These are phyloP conservation scores for Drosophila lacteicornis DNA, from an alignment of 1,140 invertebrate species.

Conservation along the genomic window DNA sequence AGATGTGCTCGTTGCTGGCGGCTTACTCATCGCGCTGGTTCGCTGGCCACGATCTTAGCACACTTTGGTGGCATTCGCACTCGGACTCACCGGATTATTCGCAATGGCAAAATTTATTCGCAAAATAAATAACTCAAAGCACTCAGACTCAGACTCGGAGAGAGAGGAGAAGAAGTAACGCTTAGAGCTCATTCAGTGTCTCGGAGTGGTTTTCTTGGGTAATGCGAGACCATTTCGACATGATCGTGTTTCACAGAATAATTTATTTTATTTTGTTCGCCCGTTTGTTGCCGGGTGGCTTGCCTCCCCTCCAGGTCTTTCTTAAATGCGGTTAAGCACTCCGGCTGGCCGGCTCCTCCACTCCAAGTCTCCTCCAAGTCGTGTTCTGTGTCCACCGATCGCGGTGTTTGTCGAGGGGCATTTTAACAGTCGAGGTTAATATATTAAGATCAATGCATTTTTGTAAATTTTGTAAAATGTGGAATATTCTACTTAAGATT, in stretches of 20 bases:
- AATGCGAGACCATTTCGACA: slow-evolving; percentile 76
- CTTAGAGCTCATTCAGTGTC: slow-evolving; percentile 40
- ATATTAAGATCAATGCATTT: not conserved
- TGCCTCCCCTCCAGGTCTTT: slow-evolving; percentile 48
- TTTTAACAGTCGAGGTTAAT: not conserved
- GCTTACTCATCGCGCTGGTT: slow-evolving; percentile 74
- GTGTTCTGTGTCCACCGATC: slow-evolving; percentile 24
- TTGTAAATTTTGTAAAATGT: not conserved
- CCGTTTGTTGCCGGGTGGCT: slow-evolving; percentile 42
- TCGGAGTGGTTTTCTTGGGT: slow-evolving; percentile 64
- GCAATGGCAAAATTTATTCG: slow-evolving; percentile 17
- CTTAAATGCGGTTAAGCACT: slow-evolving; percentile 80
- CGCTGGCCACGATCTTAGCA: slow-evolving; percentile 71
- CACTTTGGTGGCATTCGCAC: slow-evolving; percentile 56
- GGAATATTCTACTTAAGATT: not conserved
- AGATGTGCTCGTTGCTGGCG: slow-evolving; percentile 56
- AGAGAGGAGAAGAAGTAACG: slow-evolving; percentile 18
- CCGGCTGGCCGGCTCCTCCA: slow-evolving; percentile 24
- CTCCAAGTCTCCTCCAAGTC: slow-evolving; percentile 3
- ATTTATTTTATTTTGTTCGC: slow-evolving; percentile 65
- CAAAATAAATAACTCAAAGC: slow-evolving; percentile 24
- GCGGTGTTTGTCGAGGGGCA: slow-evolving; percentile 5
- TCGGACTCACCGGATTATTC: slow-evolving; percentile 16
- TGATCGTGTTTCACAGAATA: slow-evolving; percentile 78
- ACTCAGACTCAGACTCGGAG: not conserved